phyloP scores from a whole-genome alignment of 2,113 vertebrate genomes.

The Microcebus tavaratra region DNA sequence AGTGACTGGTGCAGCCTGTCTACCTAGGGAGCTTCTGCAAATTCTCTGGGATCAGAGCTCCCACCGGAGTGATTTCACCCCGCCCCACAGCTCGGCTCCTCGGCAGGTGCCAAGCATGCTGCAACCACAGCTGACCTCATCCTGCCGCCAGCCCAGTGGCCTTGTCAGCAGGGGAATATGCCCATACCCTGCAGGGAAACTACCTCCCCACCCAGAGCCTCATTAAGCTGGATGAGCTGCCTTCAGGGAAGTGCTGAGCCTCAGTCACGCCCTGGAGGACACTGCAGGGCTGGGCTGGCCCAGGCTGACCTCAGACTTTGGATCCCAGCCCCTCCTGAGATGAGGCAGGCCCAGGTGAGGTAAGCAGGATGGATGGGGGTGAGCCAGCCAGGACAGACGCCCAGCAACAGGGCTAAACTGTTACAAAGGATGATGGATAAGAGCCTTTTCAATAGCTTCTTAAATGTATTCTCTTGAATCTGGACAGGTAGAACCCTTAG shows the following conservation, averaged over 20 bases:
- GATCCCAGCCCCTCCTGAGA: neutral
- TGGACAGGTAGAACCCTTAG: neutral
- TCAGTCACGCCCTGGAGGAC: neutral
- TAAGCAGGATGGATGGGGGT: neutral
- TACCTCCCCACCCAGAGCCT: neutral
- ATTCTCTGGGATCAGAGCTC: neutral
- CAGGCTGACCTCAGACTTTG: constrained; percentile 28
- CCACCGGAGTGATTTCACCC: neutral
- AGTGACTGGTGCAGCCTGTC: neutral
- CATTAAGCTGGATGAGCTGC: constrained; percentile 3
- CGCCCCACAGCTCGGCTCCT: neutral
- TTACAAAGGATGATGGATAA: neutral
- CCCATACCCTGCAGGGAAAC: neutral
- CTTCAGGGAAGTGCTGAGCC: neutral
- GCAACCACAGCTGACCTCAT: neutral
- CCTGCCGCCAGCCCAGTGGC: neutral
- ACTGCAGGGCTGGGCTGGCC: neutral
- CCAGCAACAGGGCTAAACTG: neutral
- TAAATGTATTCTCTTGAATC: neutral
- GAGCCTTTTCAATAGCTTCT: neutral
- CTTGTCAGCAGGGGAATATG: constrained; percentile 9
- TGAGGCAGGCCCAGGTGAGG: neutral
- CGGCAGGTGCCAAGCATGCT: neutral
- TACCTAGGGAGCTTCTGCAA: neutral
- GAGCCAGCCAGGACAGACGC: neutral